phyloP scores from a whole-genome alignment of 2,113 vertebrate species.

The Oceanodroma tethys region DNA sequence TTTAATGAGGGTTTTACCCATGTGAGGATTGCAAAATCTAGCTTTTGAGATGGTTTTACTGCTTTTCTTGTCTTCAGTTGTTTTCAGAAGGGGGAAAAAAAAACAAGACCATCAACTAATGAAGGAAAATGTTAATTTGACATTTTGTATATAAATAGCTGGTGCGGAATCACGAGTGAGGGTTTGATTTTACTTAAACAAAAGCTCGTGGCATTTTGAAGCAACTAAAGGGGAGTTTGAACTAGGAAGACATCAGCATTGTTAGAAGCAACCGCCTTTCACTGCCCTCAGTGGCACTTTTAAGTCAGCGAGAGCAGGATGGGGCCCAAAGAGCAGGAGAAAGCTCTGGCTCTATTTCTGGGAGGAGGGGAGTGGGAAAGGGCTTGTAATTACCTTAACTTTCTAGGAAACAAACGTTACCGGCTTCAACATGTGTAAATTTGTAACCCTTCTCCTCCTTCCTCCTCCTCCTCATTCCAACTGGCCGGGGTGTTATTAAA shows the following conservation, averaged over 20 bases:
- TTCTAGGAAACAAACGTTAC: background rate
- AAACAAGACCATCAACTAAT: background rate
- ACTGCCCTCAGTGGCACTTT: background rate
- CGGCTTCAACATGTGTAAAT: background rate
- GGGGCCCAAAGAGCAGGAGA: background rate
- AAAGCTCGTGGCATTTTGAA: background rate
- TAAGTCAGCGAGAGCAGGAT: background rate
- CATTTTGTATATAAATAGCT: background rate
- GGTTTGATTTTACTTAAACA: background rate
- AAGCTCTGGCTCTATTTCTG: background rate
- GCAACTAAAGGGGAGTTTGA: background rate
- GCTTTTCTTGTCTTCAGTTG: background rate
- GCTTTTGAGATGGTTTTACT: background rate
- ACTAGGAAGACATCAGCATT: background rate
- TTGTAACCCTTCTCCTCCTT: background rate
- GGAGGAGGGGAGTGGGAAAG: background rate
- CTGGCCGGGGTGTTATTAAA: background rate
- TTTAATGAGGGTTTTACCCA: background rate
- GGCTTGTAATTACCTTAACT: background rate
- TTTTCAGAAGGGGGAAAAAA: background rate
- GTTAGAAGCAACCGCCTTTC: background rate
- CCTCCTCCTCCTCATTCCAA: background rate
- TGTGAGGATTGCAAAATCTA: background rate
- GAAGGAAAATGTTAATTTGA: background rate
- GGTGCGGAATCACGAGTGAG: background rate